Evolutionary conservation across 1,140 invertebrate species (phyloP), one percentile per base, ranked within the genome.

Genomic region (Lordiphosa clarofinis): DNA sequence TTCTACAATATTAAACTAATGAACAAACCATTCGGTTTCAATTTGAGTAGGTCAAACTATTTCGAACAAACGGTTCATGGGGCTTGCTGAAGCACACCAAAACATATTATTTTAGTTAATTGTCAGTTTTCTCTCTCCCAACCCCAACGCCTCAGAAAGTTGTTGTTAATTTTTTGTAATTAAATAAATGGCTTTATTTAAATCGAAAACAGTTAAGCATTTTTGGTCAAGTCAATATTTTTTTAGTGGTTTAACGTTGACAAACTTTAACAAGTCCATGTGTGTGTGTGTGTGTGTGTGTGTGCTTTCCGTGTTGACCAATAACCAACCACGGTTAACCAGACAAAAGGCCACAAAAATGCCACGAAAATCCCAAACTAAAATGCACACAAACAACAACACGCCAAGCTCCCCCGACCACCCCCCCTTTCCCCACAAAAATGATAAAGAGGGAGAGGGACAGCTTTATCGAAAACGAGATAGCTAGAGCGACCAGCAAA

Each of bases 281-380:
- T 33, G 38, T 38, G 49, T 39, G 40, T 53, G 56, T 43, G 36
- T 48, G 4, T 49, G 50, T 58, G 56, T 60, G 48, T 19, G 11
- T 24, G 36, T 36, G 42, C 48, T 56, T 39, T 19, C 33, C 56
- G 73, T 71, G 79, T 84, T 84, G 73, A 84, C 79, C 78, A 78
- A 84, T 76, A 84, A 87, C 86, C 86, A 87, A 87, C 79, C 69
- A 87, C 73, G 86, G 86, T 88, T 88, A 88, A 88, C 86, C 86
- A 88, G 76, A 88, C 67, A 88, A 88, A 88, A 87, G 86, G 86
- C 86, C 86, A 88, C 86, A 88, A 88, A 88, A 88, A 88, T 88
- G 86, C 86, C 86, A 87, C 86, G 84, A 82, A 87, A 87, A 88
- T 88, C 73, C 81, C 81, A 86, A 88, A 88, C 86, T 86, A 87